Evolutionary conservation across 2,888 invertebrate genomes (phyloP).

Genomic region (Torymus aiolomorphi): DNA sequence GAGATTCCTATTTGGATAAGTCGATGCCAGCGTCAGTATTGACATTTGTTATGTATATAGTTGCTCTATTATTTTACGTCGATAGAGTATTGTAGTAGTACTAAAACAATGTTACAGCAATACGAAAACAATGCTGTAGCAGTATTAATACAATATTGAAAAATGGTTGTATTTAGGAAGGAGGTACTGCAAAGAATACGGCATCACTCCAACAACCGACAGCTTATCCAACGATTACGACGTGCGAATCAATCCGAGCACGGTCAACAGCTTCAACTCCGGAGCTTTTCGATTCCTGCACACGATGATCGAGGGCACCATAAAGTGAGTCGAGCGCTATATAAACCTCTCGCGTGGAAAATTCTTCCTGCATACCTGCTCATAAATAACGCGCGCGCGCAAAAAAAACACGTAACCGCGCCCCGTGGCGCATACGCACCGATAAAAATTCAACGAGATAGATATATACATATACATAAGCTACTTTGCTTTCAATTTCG

Average conservation of each 20-base stretch:
- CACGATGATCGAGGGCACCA: conserved; percentile 78
- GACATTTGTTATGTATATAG: no score
- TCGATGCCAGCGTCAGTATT: no score
- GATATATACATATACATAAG: not conserved
- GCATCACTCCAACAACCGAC: not conserved
- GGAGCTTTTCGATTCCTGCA: conserved; percentile 83
- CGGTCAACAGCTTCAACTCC: conserved; percentile 81
- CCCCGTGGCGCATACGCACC: not conserved
- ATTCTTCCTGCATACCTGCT: no score
- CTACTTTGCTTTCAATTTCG: not conserved
- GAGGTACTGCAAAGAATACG: conserved; percentile 26
- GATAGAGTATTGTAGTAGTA: no score
- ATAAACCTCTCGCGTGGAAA: no score
- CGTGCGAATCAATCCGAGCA: conserved; percentile 78
- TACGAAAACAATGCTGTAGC: no score
- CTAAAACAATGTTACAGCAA: no score
- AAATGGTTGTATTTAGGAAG: conserved; percentile 22
- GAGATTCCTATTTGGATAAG: conserved; percentile 6
- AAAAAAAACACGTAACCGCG: not conserved
- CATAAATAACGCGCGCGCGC: no score
- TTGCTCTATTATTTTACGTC: no score
- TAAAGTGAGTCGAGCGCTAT: conserved; percentile 61
- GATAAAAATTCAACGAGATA: not conserved
- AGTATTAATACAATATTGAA: no score
- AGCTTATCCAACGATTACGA: conserved; percentile 75